Conservation (phyloP, 2,888 invertebrate genomes). For the Heliconius aoede region DNA sequence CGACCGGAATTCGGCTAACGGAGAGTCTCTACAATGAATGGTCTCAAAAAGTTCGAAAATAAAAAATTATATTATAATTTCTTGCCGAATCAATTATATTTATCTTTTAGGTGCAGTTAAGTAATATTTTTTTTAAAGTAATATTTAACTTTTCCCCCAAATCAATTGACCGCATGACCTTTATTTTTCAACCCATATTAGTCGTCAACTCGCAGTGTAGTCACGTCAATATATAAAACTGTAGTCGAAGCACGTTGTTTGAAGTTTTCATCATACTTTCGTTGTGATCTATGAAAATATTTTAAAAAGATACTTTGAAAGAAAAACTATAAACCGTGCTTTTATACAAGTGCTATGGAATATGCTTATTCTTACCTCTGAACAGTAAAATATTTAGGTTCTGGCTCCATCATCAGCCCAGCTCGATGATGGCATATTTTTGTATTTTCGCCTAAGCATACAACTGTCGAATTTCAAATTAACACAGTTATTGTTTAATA, state of each 20-base stretch:
- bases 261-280: conserved; percentile 12
- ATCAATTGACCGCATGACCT: background rate
- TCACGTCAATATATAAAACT: conserved; percentile 10
- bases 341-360: too few species aligned
- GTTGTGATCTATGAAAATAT: background rate
- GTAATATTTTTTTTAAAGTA: background rate
- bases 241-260: conserved; percentile 1
- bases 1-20: too few species aligned
- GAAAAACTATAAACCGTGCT: background rate
- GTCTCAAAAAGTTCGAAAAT: background rate
- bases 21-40: too few species aligned
- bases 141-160: background rate
- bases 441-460: too few species aligned
- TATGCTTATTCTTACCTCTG: too few species aligned
- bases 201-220: background rate
- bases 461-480: too few species aligned
- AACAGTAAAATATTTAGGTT: too few species aligned
- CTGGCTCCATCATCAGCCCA: too few species aligned
- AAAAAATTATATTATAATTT: background rate
- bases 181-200: conserved; percentile 7
- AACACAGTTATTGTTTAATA: too few species aligned
- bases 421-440: too few species aligned
- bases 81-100: background rate
- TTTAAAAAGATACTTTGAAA: too few species aligned
- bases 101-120: background rate